These are phyloP conservation scores for Enteromius radiatus DNA, from an alignment of 2,797 vertebrate species.

Conservation along the genomic window DNA sequence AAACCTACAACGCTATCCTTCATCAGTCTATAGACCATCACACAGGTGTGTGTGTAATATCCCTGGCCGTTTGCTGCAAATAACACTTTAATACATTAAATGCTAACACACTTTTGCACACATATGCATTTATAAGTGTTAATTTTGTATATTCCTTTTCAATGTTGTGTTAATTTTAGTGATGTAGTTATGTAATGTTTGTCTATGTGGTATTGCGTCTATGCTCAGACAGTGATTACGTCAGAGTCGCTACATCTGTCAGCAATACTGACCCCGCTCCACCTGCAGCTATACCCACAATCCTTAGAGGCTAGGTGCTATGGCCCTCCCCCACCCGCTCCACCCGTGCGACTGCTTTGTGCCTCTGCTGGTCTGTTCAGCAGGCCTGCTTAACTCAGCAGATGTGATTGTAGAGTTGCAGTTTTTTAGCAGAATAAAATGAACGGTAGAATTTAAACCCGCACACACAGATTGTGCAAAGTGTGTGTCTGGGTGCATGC, in stretches of 20 bases:
- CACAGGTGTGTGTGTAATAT: constrained; percentile 5
- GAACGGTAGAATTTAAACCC: constrained; percentile 5
- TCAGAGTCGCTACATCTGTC: constrained; percentile 4
- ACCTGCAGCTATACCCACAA: constrained; percentile 26
- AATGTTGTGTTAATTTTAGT: not conserved
- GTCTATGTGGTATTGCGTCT: not conserved
- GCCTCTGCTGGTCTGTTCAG: not conserved
- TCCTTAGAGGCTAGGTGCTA: not conserved
- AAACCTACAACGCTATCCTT: constrained; percentile 17
- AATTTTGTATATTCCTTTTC: not conserved
- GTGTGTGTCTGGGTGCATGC: constrained; percentile 17
- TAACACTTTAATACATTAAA: not conserved
- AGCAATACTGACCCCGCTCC: not conserved
- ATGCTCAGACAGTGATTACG: constrained; percentile 1
- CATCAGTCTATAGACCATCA: constrained; percentile 2
- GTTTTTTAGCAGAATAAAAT: constrained; percentile 26
- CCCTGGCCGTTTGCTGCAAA: not conserved
- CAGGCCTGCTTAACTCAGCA: constrained; percentile 49
- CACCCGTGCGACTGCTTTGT: not conserved
- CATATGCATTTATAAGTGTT: not conserved
- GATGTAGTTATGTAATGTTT: constrained; percentile 4
- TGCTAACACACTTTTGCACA: not conserved
- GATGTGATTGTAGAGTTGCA: constrained; percentile 12
- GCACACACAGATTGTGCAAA: constrained; percentile 25
- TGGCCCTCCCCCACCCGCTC: not conserved